Percentiles rank a stretch among this genome's conserved stretches.
Conservation (phyloP, 2,797 vertebrate species). For the Phrynocephalus forsythii region DNA sequence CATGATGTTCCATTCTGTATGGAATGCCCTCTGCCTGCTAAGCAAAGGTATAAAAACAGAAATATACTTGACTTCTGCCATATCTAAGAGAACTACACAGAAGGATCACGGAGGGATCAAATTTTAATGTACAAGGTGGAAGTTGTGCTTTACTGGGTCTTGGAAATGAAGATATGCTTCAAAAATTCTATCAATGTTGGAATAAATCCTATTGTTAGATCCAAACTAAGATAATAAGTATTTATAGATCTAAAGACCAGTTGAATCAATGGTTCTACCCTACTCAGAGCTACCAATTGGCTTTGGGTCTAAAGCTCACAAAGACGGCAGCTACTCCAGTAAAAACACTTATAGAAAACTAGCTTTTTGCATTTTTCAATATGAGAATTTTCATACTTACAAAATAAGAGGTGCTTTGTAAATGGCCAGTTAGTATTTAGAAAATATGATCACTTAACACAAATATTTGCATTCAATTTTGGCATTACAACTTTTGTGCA, state of each 20-base stretch:
- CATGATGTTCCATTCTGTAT: too few relatives aligned
- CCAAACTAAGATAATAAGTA: too few relatives aligned
- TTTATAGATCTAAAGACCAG: too few relatives aligned
- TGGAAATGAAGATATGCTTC: not conserved
- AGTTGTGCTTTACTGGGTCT: not conserved
- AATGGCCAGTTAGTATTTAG: not conserved
- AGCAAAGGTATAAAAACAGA: not conserved
- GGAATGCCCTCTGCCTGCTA: not conserved
- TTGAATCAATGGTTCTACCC: too few relatives aligned
- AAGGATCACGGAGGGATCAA: not conserved
- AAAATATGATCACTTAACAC: not conserved
- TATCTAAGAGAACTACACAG: not conserved
- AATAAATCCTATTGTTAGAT: too few relatives aligned
- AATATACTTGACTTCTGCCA: too few relatives aligned
- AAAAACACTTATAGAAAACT: not conserved
- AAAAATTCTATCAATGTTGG: not conserved
- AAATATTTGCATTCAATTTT: not conserved
- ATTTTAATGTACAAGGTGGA: not conserved
- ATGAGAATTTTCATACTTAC: not conserved
- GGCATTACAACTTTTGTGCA: not conserved
- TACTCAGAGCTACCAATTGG: too few relatives aligned
- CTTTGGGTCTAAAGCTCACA: not conserved
- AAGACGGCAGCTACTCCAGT: not conserved
- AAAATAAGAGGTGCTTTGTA: not conserved
- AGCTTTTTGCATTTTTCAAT: not conserved